phyloP scores from a whole-genome alignment of 1,140 invertebrate species.

The Euura saliciscinereae region DNA sequence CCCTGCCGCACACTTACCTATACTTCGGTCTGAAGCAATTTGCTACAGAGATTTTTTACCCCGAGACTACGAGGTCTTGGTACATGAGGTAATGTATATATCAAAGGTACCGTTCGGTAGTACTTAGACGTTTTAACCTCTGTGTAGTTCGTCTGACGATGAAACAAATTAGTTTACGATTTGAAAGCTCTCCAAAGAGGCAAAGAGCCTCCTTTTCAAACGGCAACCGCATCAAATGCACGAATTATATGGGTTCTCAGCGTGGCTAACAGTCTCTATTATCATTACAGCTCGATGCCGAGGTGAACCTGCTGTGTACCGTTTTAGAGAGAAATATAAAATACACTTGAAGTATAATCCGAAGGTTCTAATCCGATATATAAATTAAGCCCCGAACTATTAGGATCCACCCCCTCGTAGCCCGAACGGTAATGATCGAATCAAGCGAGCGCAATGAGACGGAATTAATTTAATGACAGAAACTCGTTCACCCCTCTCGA shows the following conservation, averaged over 20 bases:
- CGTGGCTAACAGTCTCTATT: not conserved
- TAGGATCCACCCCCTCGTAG: not conserved
- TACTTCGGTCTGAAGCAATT: too few relatives aligned
- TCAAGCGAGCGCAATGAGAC: not conserved
- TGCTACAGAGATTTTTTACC: too few relatives aligned
- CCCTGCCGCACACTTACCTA: too few relatives aligned
- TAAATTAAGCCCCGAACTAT: not conserved
- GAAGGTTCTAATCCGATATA: not conserved
- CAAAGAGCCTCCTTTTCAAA: not conserved
- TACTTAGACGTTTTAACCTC: too few relatives aligned
- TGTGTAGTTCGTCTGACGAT: too few relatives aligned
- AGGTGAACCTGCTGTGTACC: not conserved
- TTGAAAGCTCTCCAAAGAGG: not conserved
- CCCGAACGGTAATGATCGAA: not conserved
- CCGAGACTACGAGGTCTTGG: too few relatives aligned
- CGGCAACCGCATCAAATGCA: not conserved
- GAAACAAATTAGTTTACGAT: not conserved
- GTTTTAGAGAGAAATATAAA: not conserved
- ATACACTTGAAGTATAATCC: not conserved
- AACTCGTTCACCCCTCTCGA: not conserved
- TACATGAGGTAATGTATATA: too few relatives aligned
- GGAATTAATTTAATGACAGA: not conserved
- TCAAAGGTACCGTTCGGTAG: too few relatives aligned
- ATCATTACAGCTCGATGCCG: not conserved
- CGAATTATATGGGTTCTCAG: not conserved